These are phyloP conservation scores for Sebastes melanostomus DNA, from an alignment of 2,797 vertebrate species.

Conservation along the genomic window DNA sequence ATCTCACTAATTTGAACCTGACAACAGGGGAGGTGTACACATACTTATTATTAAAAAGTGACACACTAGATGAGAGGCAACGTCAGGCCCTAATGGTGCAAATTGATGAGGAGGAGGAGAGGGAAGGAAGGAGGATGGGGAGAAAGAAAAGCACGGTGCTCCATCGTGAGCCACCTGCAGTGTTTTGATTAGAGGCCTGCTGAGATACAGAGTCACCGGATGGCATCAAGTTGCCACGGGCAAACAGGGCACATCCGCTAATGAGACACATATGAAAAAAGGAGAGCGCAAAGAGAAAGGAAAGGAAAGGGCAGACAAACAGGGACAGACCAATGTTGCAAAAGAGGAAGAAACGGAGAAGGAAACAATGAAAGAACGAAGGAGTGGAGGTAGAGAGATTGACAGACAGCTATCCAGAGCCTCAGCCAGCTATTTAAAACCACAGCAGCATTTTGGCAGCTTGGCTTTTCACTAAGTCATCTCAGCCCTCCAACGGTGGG, in stretches of 20 bases:
- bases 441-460: not conserved
- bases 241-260: constrained; percentile 19
- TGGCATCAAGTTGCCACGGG: constrained; percentile 43
- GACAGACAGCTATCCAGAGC: not conserved
- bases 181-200: constrained; percentile 33
- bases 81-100: not conserved
- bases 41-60: constrained; percentile 7
- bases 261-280: constrained; percentile 34
- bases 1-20: constrained; percentile 6
- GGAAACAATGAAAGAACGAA: not conserved
- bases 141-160: not conserved
- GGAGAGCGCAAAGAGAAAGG: constrained; percentile 8
- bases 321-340: not conserved
- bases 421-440: constrained; percentile 25
- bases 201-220: constrained; percentile 42
- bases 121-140: not conserved
- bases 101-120: not conserved
- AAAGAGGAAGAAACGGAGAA: not conserved
- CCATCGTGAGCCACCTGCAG: constrained; percentile 23
- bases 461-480: constrained; percentile 18
- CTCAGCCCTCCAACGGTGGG: not conserved
- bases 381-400: not conserved
- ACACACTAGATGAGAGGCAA: not conserved
- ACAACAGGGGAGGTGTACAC: not conserved
- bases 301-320: not conserved